Evolutionary conservation across 2,797 vertebrate species (phyloP).

Genomic region (Poeciliopsis gracilis): DNA sequence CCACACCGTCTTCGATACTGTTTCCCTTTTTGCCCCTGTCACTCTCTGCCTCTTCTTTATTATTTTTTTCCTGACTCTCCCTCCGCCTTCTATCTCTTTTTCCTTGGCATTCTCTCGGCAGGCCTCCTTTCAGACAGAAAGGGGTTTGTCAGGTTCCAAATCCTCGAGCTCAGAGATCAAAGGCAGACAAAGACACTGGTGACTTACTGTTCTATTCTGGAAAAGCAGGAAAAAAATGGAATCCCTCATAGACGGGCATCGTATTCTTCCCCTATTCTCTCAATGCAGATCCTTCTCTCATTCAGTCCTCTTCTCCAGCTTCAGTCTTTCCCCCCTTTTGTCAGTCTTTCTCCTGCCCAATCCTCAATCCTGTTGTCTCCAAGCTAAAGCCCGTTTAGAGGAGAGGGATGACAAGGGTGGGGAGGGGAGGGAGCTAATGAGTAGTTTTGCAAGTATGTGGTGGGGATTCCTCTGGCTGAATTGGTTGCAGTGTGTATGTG

Average conservation of each 20-base stretch:
- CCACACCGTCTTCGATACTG: constrained; percentile 36
- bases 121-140: constrained; percentile 71
- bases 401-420: constrained; percentile 31
- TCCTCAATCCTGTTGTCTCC: constrained; percentile 66
- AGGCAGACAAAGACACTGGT: constrained; percentile 76
- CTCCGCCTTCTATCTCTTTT: constrained; percentile 42
- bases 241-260: constrained; percentile 75
- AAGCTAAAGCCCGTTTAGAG: constrained; percentile 53
- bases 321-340: constrained; percentile 65
- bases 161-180: constrained; percentile 76
- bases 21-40: constrained; percentile 28
- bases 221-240: constrained; percentile 74
- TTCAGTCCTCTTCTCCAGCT: constrained; percentile 70
- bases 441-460: constrained; percentile 64
- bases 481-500: constrained; percentile 35
- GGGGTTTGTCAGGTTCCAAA: constrained; percentile 78
- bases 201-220: constrained; percentile 81
- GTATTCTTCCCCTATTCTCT: constrained; percentile 71
- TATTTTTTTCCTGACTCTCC: constrained; percentile 39
- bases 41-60: constrained; percentile 28
- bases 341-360: constrained; percentile 51
- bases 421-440: constrained; percentile 66
- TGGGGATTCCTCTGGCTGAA: constrained; percentile 56
- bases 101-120: constrained; percentile 56
- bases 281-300: constrained; percentile 71